Percentiles rank a stretch among this genome's conserved stretches.
Conservation (phyloP, 2,888 invertebrate genomes). For the Lasioglossum oenotherae region DNA sequence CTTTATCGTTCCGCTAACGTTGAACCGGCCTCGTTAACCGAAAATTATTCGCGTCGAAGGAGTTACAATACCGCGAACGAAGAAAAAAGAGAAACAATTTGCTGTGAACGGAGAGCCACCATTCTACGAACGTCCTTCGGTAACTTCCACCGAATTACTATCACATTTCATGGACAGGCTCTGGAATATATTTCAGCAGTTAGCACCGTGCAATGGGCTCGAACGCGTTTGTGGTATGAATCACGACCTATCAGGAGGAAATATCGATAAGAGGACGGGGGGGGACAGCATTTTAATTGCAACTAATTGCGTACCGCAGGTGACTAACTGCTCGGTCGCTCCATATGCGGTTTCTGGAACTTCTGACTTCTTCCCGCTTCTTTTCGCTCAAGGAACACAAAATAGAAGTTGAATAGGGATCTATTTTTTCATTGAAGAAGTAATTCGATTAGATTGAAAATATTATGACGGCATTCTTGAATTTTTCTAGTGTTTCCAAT, state of each 20-base stretch:
- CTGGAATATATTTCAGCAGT: conserved; percentile 30
- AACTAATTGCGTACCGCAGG: neutral
- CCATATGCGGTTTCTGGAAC: neutral
- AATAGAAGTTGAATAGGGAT: too few species aligned
- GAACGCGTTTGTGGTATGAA: neutral
- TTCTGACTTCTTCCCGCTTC: neutral
- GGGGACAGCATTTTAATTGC: conserved; percentile 10
- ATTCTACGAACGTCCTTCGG: neutral
- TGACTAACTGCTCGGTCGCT: conserved; percentile 1
- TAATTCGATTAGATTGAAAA: neutral
- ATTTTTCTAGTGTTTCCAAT: too few species aligned
- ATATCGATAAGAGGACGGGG: neutral
- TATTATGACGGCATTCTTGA: too few species aligned
- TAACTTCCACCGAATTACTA: conserved; percentile 22
- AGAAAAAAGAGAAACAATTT: neutral
- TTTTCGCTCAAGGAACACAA: neutral
- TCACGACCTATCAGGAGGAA: conserved; percentile 16
- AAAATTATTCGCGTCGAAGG: conserved; percentile 24
- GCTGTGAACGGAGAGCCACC: neutral
- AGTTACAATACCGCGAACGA: neutral
- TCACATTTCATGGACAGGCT: conserved; percentile 2
- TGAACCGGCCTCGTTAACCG: conserved; percentile 1
- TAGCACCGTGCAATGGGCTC: neutral
- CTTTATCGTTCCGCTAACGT: neutral
- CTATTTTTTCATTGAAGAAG: too few species aligned